Evolutionary conservation across 2,113 vertebrate genomes (phyloP).

Genomic region (Dissostichus mawsoni): DNA sequence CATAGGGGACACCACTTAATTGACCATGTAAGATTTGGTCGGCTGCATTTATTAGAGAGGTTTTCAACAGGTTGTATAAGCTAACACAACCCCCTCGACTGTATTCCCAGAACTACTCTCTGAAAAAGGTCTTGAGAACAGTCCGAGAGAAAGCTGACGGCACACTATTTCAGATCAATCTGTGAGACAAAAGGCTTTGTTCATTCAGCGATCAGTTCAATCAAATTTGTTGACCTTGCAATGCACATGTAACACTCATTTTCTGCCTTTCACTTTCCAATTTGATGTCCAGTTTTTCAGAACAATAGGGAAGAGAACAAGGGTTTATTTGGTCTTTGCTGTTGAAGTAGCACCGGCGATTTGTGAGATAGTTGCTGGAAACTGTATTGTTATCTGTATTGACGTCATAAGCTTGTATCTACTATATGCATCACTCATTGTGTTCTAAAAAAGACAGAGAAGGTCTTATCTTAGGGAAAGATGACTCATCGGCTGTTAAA

Average conservation of each 20-base stretch:
- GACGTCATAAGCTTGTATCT: neutral
- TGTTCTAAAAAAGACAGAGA: neutral
- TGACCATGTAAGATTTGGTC: neutral
- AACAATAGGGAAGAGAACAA: neutral
- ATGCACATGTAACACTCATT: conserved; percentile 27
- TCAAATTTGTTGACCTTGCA: conserved; percentile 50
- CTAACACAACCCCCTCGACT: neutral
- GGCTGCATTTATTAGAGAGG: conserved; percentile 15
- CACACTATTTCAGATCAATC: conserved; percentile 32
- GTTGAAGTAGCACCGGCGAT: neutral
- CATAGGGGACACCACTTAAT: conserved; percentile 16
- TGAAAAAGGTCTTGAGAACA: conserved; percentile 10
- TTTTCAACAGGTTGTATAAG: neutral
- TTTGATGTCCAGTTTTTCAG: conserved; percentile 40
- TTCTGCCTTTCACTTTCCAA: conserved; percentile 54
- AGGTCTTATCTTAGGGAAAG: neutral
- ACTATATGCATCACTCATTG: neutral
- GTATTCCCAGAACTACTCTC: neutral
- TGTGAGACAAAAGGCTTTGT: conserved; percentile 8
- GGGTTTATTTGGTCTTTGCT: conserved; percentile 7
- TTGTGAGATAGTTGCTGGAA: neutral
- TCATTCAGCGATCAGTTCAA: conserved; percentile 12
- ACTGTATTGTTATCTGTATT: neutral
- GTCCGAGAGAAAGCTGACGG: conserved; percentile 23
- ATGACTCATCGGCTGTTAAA: neutral